phyloP scores from a whole-genome alignment of 2,797 vertebrate genomes.

The Acanthurus lineatus region DNA sequence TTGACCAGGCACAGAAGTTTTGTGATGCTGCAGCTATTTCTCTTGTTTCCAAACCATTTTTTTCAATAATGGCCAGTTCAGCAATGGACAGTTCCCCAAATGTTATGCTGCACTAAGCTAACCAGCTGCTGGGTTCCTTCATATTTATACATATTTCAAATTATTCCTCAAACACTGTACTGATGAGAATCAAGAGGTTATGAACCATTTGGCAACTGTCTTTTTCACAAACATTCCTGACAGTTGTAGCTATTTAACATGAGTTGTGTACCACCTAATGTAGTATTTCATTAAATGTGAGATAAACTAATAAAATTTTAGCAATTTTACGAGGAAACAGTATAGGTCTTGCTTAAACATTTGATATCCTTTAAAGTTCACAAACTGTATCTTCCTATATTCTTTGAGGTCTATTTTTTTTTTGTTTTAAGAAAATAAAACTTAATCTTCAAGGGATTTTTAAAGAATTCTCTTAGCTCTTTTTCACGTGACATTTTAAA shows the following conservation, averaged over 20 bases:
- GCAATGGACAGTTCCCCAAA: too few relatives aligned
- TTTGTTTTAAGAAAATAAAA: constrained; percentile 50
- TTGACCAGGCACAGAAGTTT: too few relatives aligned
- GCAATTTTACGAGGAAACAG: too few relatives aligned
- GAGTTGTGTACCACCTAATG: neutral
- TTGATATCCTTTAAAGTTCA: too few relatives aligned
- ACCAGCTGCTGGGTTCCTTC: too few relatives aligned
- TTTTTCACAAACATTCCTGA: too few relatives aligned
- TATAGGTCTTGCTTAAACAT: too few relatives aligned
- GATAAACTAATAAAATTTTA: neutral
- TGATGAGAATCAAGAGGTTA: neutral
- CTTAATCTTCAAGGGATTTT: constrained; percentile 14
- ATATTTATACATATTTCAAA: neutral
- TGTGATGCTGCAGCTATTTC: too few relatives aligned
- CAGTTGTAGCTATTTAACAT: neutral
- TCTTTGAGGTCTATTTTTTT: constrained; percentile 14
- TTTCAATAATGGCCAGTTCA: too few relatives aligned
- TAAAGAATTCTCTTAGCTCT: constrained; percentile 24
- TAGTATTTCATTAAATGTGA: neutral
- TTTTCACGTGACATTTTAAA: neutral
- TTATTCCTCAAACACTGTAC: neutral
- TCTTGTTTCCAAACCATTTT: too few relatives aligned
- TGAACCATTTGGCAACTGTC: neutral
- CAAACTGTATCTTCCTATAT: neutral
- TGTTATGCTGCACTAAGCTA: too few relatives aligned